These are phyloP conservation scores for Aplidium turbinatum DNA, from an alignment of 23 tunicate genomes.

Conservation along the genomic window DNA sequence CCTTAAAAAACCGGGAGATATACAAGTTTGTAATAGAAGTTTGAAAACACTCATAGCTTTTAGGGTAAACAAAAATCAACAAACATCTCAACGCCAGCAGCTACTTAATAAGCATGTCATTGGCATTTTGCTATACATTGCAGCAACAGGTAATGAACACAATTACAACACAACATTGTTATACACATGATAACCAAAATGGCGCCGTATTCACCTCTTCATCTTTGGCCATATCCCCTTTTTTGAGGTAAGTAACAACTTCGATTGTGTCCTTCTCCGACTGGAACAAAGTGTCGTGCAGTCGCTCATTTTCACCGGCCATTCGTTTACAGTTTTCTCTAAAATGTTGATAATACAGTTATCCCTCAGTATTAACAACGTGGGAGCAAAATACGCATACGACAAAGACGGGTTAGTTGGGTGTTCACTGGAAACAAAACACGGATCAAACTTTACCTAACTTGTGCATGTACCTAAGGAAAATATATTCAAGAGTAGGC, in stretches of 20 bases:
- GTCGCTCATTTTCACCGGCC: conserved; percentile 89
- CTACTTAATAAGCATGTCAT: no score
- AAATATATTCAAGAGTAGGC: not conserved
- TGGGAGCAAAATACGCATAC: conserved; percentile 6
- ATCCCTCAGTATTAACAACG: conserved; percentile 12
- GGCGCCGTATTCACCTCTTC: conserved; percentile 76
- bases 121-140: no score
- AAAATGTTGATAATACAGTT: no score
- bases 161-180: not conserved
- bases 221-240: conserved; percentile 93
- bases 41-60: no score
- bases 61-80: no score
- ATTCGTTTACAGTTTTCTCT: conserved; percentile 86
- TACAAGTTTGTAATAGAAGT: no score
- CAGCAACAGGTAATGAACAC: not conserved
- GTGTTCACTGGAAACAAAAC: no score
- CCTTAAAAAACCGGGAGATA: no score
- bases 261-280: conserved; percentile 97
- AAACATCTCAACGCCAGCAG: no score
- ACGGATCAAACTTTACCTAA: no score
- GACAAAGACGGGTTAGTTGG: no score
- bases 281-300: conserved; percentile 90
- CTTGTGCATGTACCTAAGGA: not conserved
- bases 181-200: not conserved
- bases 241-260: conserved; percentile 92